A percentile compares a stretch with the other conserved stretches of the same genome.
Evolutionary conservation across 2,888 invertebrate species (phyloP).

Genomic region (Apamea epomidion): DNA sequence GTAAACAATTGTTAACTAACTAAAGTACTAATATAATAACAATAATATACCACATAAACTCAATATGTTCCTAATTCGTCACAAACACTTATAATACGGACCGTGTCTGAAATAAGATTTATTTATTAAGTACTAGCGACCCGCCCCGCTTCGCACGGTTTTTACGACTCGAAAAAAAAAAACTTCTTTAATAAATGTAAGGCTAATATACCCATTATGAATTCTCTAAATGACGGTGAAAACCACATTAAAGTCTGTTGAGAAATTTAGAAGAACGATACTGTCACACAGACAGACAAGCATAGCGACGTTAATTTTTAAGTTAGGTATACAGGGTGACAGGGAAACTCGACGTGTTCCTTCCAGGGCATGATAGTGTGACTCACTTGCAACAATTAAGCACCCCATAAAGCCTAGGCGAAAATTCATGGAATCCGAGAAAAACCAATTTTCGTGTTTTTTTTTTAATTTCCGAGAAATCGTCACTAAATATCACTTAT

Average conservation of each 20-base stretch:
- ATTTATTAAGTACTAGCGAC: not conserved
- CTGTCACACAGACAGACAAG: not conserved
- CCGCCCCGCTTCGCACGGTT: not conserved
- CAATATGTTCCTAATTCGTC: not conserved
- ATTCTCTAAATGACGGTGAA: not conserved
- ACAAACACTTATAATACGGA: not conserved
- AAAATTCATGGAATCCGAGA: no score
- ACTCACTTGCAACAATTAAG: no score
- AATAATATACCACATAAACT: not conserved
- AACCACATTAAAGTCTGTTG: not conserved
- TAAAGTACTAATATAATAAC: not conserved
- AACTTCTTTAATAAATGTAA: not conserved
- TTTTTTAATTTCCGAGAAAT: no score
- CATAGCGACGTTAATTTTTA: not conserved
- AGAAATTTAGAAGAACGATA: not conserved
- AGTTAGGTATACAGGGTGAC: no score
- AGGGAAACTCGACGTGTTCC: no score
- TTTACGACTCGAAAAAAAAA: not conserved
- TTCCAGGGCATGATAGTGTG: no score
- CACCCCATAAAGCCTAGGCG: no score
- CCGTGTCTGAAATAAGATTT: not conserved
- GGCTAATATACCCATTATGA: not conserved
- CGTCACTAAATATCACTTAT: no score
- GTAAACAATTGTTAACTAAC: not conserved
- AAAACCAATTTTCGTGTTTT: no score